Conservation (phyloP, 2,797 vertebrate genomes). For the Pitangus sulphuratus region DNA sequence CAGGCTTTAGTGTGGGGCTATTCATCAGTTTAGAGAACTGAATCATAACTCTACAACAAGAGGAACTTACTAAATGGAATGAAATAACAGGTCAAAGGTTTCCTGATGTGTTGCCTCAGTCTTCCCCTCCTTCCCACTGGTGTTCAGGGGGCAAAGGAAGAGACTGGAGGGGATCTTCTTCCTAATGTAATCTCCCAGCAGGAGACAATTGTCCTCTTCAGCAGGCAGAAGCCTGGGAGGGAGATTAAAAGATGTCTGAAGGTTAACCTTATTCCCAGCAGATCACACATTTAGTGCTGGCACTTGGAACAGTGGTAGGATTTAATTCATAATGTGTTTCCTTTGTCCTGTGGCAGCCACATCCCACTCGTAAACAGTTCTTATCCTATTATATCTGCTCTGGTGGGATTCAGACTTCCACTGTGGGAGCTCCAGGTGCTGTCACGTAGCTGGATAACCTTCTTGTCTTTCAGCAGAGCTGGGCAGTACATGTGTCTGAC, state of each 20-base stretch:
- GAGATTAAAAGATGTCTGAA: not conserved
- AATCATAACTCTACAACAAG: not conserved
- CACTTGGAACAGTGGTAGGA: not conserved
- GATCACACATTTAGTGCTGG: not conserved
- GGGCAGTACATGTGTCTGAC: not conserved
- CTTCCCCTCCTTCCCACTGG: not conserved
- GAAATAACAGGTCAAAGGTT: not conserved
- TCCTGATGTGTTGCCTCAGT: not conserved
- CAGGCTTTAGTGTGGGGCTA: not conserved
- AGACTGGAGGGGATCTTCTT: not conserved
- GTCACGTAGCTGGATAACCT: rapidly evolving
- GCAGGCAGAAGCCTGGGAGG: not conserved
- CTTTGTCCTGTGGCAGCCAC: not conserved
- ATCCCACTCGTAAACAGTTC: not conserved
- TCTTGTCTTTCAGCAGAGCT: not conserved
- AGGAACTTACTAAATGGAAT: not conserved
- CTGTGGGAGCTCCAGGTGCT: not conserved
- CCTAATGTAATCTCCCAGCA: not conserved
- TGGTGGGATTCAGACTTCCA: not conserved
- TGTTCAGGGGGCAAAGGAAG: not conserved
- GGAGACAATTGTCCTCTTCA: not conserved
- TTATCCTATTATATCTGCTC: rapidly evolving
- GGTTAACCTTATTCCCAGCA: not conserved
- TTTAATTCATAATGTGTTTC: not conserved
- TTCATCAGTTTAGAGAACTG: not conserved